Percentiles rank a stretch among this genome's conserved stretches.
phyloP scores from a whole-genome alignment of 2,797 vertebrate species.

The Lagothrix lagotricha region DNA sequence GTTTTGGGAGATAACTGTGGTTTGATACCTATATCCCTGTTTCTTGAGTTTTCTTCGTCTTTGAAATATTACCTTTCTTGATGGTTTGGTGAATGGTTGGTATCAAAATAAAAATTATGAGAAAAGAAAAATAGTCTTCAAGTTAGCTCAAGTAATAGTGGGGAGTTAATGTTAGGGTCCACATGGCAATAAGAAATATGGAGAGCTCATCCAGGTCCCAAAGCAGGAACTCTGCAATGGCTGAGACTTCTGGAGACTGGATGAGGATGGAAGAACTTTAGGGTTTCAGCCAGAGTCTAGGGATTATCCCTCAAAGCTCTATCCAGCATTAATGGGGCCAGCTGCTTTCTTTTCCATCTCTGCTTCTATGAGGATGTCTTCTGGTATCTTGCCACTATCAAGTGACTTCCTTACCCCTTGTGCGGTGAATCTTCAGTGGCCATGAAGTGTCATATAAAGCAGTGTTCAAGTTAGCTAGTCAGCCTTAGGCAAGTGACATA shows the following conservation, averaged over 20 bases:
- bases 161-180: background rate
- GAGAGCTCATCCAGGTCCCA: too few relatives aligned
- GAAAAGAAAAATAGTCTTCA: background rate
- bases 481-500: background rate
- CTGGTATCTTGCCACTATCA: background rate
- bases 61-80: background rate
- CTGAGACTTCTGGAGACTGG: background rate
- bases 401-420: background rate
- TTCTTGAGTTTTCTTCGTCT: background rate
- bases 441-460: rapidly evolving
- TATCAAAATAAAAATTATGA: background rate
- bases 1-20: background rate
- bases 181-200: background rate
- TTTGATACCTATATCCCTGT: background rate
- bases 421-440: background rate
- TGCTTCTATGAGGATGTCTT: background rate
- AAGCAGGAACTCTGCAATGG: background rate
- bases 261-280: too few relatives aligned
- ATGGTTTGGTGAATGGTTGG: background rate
- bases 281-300: background rate
- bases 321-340: rapidly evolving
- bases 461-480: background rate
- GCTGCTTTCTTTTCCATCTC: background rate
- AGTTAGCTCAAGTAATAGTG: background rate
- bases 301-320: too few relatives aligned